A percentile compares a stretch with the other conserved stretches of the same genome.
These are phyloP conservation scores for Laticauda colubrina DNA, from an alignment of 2,113 vertebrate genomes.

Conservation along the genomic window DNA sequence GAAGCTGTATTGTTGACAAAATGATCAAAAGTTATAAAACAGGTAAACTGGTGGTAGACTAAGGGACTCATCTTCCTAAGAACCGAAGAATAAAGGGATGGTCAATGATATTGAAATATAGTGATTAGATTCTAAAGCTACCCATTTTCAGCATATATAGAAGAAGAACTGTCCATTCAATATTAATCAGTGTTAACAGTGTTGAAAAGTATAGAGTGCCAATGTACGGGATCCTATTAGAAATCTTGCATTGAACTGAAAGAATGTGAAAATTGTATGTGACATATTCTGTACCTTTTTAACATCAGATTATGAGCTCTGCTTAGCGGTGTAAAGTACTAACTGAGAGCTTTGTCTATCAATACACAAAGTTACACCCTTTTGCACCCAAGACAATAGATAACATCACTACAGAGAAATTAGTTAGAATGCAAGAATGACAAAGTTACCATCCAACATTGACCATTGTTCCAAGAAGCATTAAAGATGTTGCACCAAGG, in stretches of 20 bases:
- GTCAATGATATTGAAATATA: not conserved
- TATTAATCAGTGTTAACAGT: not conserved
- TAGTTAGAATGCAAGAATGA: not conserved
- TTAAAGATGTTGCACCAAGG: not conserved
- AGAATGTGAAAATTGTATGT: not conserved
- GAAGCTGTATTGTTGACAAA: conserved; percentile 17
- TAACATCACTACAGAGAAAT: not conserved
- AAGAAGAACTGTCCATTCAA: not conserved
- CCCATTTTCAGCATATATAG: not conserved
- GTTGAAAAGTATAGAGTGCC: not conserved
- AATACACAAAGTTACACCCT: not conserved
- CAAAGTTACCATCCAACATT: not conserved
- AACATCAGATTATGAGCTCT: not conserved
- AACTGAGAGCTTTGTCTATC: not conserved
- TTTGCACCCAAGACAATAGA: not conserved
- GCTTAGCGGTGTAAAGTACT: not conserved
- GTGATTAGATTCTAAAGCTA: not conserved
- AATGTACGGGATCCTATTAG: too few species aligned
- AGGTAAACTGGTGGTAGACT: not conserved
- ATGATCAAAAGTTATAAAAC: conserved; percentile 11
- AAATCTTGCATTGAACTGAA: not conserved
- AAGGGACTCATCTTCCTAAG: conserved; percentile 5
- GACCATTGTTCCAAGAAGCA: not conserved
- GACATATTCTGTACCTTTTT: not conserved
- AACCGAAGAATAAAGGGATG: conserved; percentile 1